Evolutionary conservation across 1,140 invertebrate species (phyloP).

Genomic region (Sinonovacula constricta): DNA sequence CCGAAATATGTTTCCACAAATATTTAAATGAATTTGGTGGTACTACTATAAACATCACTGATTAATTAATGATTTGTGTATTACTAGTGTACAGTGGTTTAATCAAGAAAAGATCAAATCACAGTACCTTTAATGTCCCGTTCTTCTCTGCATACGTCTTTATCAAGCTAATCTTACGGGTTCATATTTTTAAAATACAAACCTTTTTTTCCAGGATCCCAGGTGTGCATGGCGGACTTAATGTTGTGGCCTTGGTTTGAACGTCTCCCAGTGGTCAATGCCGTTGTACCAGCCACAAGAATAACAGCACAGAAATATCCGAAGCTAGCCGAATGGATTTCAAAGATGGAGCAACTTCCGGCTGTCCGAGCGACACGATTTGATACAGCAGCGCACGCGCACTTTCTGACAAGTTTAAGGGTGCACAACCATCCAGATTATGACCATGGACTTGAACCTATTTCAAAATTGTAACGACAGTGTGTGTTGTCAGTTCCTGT

Average conservation of each 20-base stretch:
- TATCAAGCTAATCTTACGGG: no score
- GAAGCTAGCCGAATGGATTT: slow-evolving; percentile 20
- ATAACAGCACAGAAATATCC: slow-evolving; percentile 24
- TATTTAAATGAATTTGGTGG: no score
- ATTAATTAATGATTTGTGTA: no score
- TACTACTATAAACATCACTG: no score
- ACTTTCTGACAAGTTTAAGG: slow-evolving; percentile 31
- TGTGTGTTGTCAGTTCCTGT: no score
- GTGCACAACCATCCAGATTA: slow-evolving; percentile 46
- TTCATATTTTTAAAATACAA: no score
- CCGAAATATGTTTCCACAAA: no score
- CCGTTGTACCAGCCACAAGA: slow-evolving; percentile 33
- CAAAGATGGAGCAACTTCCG: slow-evolving; percentile 36
- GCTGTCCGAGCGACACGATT: slow-evolving; percentile 44
- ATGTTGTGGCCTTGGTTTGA: slow-evolving; percentile 55
- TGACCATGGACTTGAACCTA: slow-evolving; percentile 43
- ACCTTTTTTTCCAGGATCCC: slow-evolving; percentile 24
- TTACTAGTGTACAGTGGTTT: no score
- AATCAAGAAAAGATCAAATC: no score
- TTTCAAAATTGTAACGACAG: no score
- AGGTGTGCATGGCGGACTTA: slow-evolving; percentile 52
- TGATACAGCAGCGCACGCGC: slow-evolving; percentile 24
- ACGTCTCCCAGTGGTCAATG: slow-evolving; percentile 31
- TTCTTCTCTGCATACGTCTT: no score
- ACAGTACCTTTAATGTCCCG: no score